Evolutionary conservation across 2,888 invertebrate species (phyloP).

Genomic region (Xestia rhomboidea): DNA sequence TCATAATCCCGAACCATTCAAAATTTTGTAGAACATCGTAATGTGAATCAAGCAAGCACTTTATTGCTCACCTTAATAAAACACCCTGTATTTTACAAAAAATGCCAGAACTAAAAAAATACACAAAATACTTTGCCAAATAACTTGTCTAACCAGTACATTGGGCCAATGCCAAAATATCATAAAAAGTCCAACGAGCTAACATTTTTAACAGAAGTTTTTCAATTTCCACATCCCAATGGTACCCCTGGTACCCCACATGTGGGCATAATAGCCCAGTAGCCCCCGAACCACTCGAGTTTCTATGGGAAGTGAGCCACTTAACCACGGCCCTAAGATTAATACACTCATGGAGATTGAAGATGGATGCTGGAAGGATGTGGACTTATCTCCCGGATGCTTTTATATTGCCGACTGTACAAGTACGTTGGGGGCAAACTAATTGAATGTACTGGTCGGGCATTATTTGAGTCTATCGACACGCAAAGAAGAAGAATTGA

Average conservation of each 20-base stretch:
- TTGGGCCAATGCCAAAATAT: slow-evolving; percentile 19
- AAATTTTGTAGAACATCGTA: neutral
- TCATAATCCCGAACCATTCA: neutral
- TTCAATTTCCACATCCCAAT: slow-evolving; percentile 23
- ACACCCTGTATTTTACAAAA: neutral
- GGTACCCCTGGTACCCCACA: slow-evolving; percentile 37
- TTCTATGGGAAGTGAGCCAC: slow-evolving; percentile 66
- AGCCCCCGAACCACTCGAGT: slow-evolving; percentile 58
- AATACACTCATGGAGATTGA: slow-evolving; percentile 66
- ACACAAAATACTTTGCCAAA: slow-evolving; percentile 10
- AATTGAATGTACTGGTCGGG: too few relatives aligned
- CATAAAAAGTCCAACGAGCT: neutral
- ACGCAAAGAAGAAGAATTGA: too few relatives aligned
- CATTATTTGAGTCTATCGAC: too few relatives aligned
- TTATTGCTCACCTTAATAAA: neutral
- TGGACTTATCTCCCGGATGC: slow-evolving; percentile 44
- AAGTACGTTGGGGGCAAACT: too few relatives aligned
- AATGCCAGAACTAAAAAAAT: neutral
- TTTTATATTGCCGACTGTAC: slow-evolving; percentile 40
- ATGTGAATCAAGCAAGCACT: neutral
- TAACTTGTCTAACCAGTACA: neutral
- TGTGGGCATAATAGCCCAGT: slow-evolving; percentile 56
- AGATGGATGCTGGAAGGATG: slow-evolving; percentile 58
- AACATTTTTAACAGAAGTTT: slow-evolving; percentile 25
- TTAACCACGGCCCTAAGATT: slow-evolving; percentile 59